Conservation (phyloP, 2,113 vertebrate genomes). For the Benitochromis conjunctus region DNA sequence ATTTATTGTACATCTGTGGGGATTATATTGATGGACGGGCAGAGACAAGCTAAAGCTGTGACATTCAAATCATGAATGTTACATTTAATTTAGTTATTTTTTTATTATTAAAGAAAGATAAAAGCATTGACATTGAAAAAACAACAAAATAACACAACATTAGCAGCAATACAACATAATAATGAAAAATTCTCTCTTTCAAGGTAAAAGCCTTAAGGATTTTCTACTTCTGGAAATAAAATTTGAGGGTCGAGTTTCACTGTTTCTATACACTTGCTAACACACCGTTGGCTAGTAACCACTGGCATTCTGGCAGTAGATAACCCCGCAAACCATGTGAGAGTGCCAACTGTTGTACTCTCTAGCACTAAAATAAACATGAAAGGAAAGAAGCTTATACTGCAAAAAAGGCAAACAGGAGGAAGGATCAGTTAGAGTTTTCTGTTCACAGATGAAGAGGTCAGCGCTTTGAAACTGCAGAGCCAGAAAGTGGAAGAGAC, state of each 20-base stretch:
- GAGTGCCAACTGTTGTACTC: not conserved
- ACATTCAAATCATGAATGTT: not conserved
- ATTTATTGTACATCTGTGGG: not conserved
- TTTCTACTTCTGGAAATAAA: not conserved
- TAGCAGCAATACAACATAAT: not conserved
- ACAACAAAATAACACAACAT: not conserved
- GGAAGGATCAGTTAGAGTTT: not conserved
- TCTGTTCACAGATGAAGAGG: not conserved
- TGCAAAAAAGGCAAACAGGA: not conserved
- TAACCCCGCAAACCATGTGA: not conserved
- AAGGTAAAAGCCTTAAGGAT: not conserved
- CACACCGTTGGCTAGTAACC: not conserved
- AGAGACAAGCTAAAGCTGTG: not conserved
- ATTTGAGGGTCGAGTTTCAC: not conserved
- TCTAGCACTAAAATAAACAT: not conserved
- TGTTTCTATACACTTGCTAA: not conserved
- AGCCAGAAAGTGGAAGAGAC: not conserved
- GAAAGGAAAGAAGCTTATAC: not conserved
- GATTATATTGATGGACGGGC: not conserved
- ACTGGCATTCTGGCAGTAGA: not conserved
- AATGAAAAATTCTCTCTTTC: not conserved
- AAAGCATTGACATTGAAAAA: not conserved
- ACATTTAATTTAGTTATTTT: not conserved
- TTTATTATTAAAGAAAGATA: not conserved
- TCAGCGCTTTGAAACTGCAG: not conserved